A percentile compares a stretch with the other conserved stretches of the same genome.
Conservation (phyloP, 1,140 invertebrate species). For the Drosophila micromelanica region DNA sequence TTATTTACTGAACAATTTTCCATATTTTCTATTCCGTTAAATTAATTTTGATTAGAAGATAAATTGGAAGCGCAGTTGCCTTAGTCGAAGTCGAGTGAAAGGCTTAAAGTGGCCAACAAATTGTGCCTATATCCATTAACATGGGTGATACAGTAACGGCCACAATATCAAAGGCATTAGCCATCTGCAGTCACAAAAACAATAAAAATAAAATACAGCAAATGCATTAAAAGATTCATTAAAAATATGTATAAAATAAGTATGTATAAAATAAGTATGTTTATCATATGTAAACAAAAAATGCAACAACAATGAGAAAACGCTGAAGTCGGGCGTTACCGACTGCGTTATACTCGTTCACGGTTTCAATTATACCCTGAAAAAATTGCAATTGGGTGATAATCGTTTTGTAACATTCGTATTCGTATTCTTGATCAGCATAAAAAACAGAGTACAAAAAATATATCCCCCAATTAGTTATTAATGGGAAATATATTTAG, state of each 20-base stretch:
- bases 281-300: conserved; percentile 18
- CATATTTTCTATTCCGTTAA: background rate
- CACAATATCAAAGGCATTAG: conserved; percentile 27
- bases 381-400: too few relatives aligned
- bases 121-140: conserved; percentile 37
- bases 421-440: too few relatives aligned
- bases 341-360: too few relatives aligned
- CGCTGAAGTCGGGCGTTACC: too few relatives aligned
- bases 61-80: conserved; percentile 10
- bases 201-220: conserved; percentile 9
- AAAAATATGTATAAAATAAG: conserved; percentile 18
- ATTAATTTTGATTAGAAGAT: too few relatives aligned
- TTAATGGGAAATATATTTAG: too few relatives aligned
- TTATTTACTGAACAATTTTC: background rate
- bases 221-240: conserved; percentile 19
- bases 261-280: conserved; percentile 2
- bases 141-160: conserved; percentile 53
- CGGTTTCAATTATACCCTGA: too few relatives aligned
- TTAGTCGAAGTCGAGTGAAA: conserved; percentile 40
- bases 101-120: conserved; percentile 27
- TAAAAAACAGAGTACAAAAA: too few relatives aligned
- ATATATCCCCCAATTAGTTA: too few relatives aligned
- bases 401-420: too few relatives aligned
- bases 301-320: conserved; percentile 22
- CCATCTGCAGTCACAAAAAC: conserved; percentile 24